These are phyloP conservation scores for Champsocephalus gunnari DNA, from an alignment of 2,797 vertebrate species.

Conservation along the genomic window DNA sequence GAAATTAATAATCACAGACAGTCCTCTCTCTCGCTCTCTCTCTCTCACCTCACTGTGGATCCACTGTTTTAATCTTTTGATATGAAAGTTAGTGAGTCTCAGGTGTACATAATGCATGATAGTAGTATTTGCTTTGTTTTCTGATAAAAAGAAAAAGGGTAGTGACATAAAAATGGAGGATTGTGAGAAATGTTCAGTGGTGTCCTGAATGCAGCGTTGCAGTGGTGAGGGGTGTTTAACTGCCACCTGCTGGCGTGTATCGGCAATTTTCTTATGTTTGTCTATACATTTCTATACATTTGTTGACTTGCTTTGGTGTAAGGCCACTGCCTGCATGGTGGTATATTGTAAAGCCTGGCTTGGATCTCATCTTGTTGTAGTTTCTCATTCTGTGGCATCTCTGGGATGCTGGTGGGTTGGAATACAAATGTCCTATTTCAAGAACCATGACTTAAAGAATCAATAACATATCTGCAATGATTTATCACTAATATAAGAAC, in stretches of 20 bases:
- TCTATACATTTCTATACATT: no score
- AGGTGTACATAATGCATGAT: conserved; percentile 7
- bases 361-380: conserved; percentile 24
- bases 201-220: conserved; percentile 24
- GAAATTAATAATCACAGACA: conserved; percentile 40
- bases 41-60: conserved; percentile 8
- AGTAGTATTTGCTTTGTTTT: conserved; percentile 30
- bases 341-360: conserved; percentile 28
- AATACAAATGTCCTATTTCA: background rate
- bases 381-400: background rate
- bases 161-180: conserved; percentile 27
- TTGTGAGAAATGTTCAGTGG: conserved; percentile 8
- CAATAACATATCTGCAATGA: background rate
- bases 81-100: conserved; percentile 19
- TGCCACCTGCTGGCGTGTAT: conserved; percentile 70
- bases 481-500: background rate
- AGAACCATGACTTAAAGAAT: background rate
- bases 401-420: background rate
- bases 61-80: conserved; percentile 24
- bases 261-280: conserved; percentile 2
- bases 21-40: conserved; percentile 11
- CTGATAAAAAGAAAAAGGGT: conserved; percentile 7
- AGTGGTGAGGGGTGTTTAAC: conserved; percentile 41
- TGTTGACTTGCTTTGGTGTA: conserved; percentile 1
- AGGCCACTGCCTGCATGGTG: conserved; percentile 1